Base-by-base conservation (phyloP, 1,140 invertebrate genomes). In the Scaptomyza graminum region DNA sequence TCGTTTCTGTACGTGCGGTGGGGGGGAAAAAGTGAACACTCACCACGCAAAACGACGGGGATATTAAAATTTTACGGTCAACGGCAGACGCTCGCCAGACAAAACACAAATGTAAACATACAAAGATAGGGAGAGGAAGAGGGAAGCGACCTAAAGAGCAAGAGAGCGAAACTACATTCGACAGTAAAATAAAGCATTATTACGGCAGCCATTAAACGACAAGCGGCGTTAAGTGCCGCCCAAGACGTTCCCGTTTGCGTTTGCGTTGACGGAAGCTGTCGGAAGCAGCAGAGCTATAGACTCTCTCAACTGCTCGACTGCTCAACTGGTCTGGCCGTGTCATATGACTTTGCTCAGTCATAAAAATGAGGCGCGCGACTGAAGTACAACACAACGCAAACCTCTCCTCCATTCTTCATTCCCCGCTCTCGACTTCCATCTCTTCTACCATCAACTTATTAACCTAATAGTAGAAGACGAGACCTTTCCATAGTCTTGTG, bases 181-280 rank as follows among this genome's bases (percentile, higher is more conserved):
- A 79, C 79, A 74, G 84, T 88, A 89, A 84, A 88, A 89, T 89
- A 84, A 88, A 89, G 84, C 83, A 88, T 88, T 88, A 88, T 88
- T 88, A 88, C 84, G 76, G 84, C 73, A 25, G 34, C 65, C 84
- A 87, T 87, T 88, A 88, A 87, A 66, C 64, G 59, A 63, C 67
- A 52, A 74, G 46, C 28, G 56, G 62, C 72, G 76, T 70, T 75
- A 83, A 84, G 76, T 79, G 68, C 70, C 57, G 59, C 61, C 74
- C 56, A 65, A 85, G 77, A 74, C 74, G 62, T 34, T 34, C 31
- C 31, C 7, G 8, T 34, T 34, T 7, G 2, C 25, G 5, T 25
- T 25, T 5, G 5, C 31, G 7, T 70, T 68, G 75, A 72, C 79
- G 83, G 82, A 88, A 88, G 82, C 83, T 85, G 81, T 44, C 51